A percentile compares a stretch with the other conserved stretches of the same genome.
Evolutionary conservation across 2,113 vertebrate species (phyloP).

Genomic region (Myrmophylax atrothorax): DNA sequence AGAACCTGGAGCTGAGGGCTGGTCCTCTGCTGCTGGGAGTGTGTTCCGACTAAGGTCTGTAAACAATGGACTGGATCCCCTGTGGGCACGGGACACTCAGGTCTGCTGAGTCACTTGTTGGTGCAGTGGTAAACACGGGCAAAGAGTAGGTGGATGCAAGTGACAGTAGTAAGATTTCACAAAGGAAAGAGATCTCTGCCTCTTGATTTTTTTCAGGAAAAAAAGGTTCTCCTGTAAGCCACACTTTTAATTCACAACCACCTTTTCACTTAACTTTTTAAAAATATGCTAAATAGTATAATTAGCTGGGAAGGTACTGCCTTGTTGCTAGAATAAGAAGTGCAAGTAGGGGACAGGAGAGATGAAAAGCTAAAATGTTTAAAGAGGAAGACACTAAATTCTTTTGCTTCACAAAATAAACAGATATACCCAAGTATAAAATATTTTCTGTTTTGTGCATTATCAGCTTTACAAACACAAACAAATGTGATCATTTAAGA

Average conservation of each 20-base stretch:
- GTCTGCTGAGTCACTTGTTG: conserved; percentile 25
- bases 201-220: background rate
- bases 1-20: background rate
- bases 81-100: background rate
- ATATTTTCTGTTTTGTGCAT: background rate
- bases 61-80: background rate
- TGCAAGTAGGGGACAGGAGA: background rate
- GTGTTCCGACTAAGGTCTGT: background rate
- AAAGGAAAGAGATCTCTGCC: background rate
- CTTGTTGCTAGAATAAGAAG: background rate
- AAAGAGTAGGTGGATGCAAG: background rate
- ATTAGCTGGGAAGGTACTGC: background rate
- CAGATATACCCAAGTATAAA: background rate
- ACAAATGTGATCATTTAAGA: background rate
- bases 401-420: background rate
- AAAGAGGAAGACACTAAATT: background rate
- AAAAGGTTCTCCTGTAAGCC: background rate
- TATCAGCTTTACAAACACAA: background rate
- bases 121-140: background rate
- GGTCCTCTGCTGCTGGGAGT: background rate
- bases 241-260: background rate
- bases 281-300: background rate
- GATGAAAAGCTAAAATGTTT: background rate
- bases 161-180: background rate
- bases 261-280: background rate